Percentiles rank a stretch among this genome's conserved stretches.
Evolutionary conservation across 2,797 vertebrate genomes (phyloP).

Genomic region (Hydrolagus colliei): DNA sequence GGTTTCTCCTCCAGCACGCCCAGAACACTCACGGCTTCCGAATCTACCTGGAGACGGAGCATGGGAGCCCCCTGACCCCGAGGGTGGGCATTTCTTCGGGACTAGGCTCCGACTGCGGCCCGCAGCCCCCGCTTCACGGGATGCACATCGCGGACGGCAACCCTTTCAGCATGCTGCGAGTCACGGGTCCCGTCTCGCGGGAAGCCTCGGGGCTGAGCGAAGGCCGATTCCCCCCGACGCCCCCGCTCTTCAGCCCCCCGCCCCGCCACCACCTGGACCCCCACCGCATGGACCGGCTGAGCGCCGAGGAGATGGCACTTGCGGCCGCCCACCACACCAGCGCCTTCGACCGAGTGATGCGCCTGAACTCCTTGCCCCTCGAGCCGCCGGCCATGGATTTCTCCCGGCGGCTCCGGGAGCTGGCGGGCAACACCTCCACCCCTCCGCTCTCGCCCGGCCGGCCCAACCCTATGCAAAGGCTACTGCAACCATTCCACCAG

Average conservation of each 20-base stretch:
- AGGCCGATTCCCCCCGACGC: constrained; percentile 93
- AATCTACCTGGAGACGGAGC: constrained; percentile 97
- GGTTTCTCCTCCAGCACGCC: constrained; percentile 97
- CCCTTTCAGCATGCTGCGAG: constrained; percentile 97
- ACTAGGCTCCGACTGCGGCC: constrained; percentile 85
- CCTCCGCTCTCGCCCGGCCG: constrained; percentile 91
- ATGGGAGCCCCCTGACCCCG: constrained; percentile 92
- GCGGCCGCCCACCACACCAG: constrained; percentile 94
- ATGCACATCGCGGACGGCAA: constrained; percentile 97
- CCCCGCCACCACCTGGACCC: constrained; percentile 95
- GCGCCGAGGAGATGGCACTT: constrained; percentile 96
- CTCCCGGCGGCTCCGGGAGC: constrained; percentile 93
- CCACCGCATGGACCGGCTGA: constrained; percentile 90
- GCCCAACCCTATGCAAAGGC: constrained; percentile 96
- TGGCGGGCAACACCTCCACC: constrained; percentile 95
- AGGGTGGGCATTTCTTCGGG: constrained; percentile 92
- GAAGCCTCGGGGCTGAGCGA: constrained; percentile 75
- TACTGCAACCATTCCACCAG: constrained; percentile 93
- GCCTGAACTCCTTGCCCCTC: constrained; percentile 90
- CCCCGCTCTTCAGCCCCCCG: constrained; percentile 95
- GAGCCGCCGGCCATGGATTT: constrained; percentile 98
- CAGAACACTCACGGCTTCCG: constrained; percentile 97
- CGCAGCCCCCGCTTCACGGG: constrained; percentile 93
- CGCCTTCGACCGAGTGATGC: constrained; percentile 96
- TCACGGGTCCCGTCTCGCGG: constrained; percentile 88